Evolutionary conservation across 2,113 vertebrate genomes (phyloP), one percentile per base, ranked within the genome.

Genomic region (zebrafish (Danio rerio)): DNA sequence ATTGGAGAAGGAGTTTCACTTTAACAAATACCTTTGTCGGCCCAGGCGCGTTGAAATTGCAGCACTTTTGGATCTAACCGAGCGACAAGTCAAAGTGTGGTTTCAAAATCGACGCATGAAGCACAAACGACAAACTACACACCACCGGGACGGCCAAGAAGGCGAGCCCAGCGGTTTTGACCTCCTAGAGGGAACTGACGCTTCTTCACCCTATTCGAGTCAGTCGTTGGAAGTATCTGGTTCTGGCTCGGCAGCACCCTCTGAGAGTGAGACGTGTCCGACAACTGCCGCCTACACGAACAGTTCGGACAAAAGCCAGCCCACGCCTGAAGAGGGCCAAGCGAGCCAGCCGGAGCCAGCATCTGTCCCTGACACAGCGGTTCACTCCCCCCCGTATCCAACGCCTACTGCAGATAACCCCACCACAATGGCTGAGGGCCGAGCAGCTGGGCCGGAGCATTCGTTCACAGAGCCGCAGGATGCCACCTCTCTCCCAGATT

Each of bases 21-120:
- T 98, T 87, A 99, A 98, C 91, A 96, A 97, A 85, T 99, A 99
- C 86, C 93, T 99, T 61, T 98, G 97, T 88, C 93, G 97, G 85
- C 98, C 98, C 1, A 94, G 98, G 18, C 90, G 98, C 7, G 95
- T 97, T 79, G 97, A 99, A 84, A 99, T 99, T 78, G 98, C 98
- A 0, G 98, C 98, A 43, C 90, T 98, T 75, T 86, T 99, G 88
- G 95, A 97, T 84, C 94, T 99, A 81, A 99, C 95, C 13, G 98
- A 99, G 87, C 92, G 98, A 4, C 98, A 99, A 88, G 97, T 99
- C 11, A 99, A 99, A 90, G 97, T 99, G 1, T 99, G 98, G 98
- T 99, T 99, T 89, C 98, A 99, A 90, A 99, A 99, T 92, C 95
- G 98, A 0, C 91, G 98, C 10, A 99, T 99, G 98, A 99, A 99